Conservation (phyloP, 2,888 invertebrate species). For the Cybosia mesomella region DNA sequence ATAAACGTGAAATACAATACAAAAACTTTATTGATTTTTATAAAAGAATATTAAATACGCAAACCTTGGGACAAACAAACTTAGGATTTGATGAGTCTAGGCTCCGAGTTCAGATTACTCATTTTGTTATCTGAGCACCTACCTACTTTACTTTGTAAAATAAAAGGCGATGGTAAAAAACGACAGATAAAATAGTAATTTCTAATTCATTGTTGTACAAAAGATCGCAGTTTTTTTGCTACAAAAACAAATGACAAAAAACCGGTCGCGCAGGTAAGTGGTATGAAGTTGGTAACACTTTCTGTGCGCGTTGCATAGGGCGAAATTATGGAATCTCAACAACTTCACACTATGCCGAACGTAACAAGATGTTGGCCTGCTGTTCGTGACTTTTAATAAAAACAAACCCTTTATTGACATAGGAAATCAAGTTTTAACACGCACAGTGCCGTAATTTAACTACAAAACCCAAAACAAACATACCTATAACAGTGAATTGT, state of each 20-base stretch:
- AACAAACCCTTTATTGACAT: constrained; percentile 73
- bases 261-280: constrained; percentile 58
- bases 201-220: constrained; percentile 56
- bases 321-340: constrained; percentile 33
- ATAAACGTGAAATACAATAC: no score
- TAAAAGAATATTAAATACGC: no score
- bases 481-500: constrained; percentile 63
- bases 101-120: no score
- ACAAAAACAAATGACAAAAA: constrained; percentile 51
- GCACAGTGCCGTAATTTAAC: constrained; percentile 69
- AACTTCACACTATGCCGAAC: constrained; percentile 56
- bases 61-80: no score
- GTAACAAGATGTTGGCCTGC: constrained; percentile 24
- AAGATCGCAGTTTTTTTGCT: constrained; percentile 43
- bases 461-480: constrained; percentile 68
- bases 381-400: constrained; percentile 76
- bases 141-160: no score
- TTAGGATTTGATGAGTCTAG: no score
- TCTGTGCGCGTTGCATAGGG: constrained; percentile 46
- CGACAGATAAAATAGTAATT: constrained; percentile 34
- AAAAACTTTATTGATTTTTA: no score
- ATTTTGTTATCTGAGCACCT: no score
- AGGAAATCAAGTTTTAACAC: constrained; percentile 72
- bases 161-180: neutral
- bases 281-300: constrained; percentile 61